Percentiles rank a stretch among this genome's conserved stretches.
Evolutionary conservation across 1,140 invertebrate species (phyloP).

Genomic region (Drosophila mayri): DNA sequence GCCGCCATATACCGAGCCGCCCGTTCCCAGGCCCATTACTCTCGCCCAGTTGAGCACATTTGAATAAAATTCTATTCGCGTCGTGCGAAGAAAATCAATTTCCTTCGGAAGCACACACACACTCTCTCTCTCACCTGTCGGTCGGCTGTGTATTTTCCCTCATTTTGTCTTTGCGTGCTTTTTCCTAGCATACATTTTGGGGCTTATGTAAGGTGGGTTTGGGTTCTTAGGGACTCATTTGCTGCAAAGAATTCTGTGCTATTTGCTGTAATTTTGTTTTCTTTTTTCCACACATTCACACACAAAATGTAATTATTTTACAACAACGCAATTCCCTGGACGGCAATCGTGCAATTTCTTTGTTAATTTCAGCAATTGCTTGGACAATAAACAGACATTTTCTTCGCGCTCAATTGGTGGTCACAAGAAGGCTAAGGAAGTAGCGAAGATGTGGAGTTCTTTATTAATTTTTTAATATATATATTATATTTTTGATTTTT

Average conservation of each 20-base stretch:
- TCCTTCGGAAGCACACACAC: conserved; percentile 34
- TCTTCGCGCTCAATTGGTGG: background rate
- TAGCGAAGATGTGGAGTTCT: background rate
- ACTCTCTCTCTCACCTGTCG: conserved; percentile 43
- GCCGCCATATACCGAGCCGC: background rate
- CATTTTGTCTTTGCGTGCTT: conserved; percentile 19
- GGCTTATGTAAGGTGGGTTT: conserved; percentile 57
- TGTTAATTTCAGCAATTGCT: conserved; percentile 54
- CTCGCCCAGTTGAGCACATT: conserved; percentile 82
- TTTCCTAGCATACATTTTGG: conserved; percentile 65
- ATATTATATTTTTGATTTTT: too few species aligned
- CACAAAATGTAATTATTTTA: conserved; percentile 44
- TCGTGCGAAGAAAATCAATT: conserved; percentile 60
- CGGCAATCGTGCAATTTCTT: conserved; percentile 52
- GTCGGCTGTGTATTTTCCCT: conserved; percentile 30
- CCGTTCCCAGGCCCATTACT: conserved; percentile 77
- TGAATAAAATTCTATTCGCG: conserved; percentile 79
- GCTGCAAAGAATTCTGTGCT: background rate
- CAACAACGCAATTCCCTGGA: conserved; percentile 31
- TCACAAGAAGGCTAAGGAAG: background rate
- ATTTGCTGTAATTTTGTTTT: conserved; percentile 1
- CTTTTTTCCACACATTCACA: background rate
- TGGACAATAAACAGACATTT: conserved; percentile 30
- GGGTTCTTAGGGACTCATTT: conserved; percentile 22
- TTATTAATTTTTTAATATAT: background rate